Percentiles rank a stretch among this genome's conserved stretches.
Conservation (phyloP, 2,797 vertebrate species). For the Falco berigora region DNA sequence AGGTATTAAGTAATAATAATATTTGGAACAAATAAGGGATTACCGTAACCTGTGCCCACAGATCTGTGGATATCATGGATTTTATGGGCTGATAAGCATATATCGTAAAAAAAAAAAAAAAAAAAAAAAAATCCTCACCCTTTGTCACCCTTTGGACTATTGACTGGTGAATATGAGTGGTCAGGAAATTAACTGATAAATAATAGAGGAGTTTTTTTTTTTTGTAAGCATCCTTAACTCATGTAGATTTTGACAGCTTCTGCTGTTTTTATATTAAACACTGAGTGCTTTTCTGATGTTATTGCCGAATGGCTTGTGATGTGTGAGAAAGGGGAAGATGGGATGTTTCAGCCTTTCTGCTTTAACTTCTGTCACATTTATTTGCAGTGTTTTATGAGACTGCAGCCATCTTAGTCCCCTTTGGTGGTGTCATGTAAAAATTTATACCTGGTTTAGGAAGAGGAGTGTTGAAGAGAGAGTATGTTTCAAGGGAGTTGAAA, state of each 20-base stretch:
- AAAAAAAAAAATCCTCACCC: neutral
- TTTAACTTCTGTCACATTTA: neutral
- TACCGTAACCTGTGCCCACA: neutral
- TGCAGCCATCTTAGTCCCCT: neutral
- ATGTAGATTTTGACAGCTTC: neutral
- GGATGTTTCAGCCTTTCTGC: neutral
- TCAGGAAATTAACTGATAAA: neutral
- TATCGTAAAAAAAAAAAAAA: neutral
- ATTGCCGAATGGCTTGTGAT: neutral
- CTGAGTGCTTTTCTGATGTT: neutral
- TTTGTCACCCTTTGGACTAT: neutral
- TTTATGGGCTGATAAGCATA: neutral
- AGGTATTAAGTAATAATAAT: neutral
- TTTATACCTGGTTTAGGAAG: neutral
- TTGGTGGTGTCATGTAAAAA: neutral
- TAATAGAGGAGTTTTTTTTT: neutral
- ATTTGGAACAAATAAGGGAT: neutral
- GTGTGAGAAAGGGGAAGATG: neutral
- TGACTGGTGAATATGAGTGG: neutral
- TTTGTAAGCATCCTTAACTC: neutral
- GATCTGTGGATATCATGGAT: neutral
- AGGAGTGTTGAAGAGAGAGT: neutral
- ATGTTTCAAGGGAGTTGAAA: neutral
- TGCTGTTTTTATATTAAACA: neutral
- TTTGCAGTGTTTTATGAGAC: neutral